Evolutionary conservation across 2,888 invertebrate species (phyloP).

Genomic region (Plebejus anna): DNA sequence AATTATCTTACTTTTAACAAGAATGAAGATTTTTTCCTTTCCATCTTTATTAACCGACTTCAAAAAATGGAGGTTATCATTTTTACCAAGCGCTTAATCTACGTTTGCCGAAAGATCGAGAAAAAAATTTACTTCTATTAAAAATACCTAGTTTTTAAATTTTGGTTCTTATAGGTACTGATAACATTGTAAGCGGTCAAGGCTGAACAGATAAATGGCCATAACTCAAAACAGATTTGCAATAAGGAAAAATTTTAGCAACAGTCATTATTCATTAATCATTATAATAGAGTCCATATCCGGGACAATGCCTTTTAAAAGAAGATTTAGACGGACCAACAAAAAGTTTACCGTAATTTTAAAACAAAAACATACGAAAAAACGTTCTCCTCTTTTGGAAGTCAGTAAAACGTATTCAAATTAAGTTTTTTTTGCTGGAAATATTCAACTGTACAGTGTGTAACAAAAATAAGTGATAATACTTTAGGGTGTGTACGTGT

Average conservation of each 20-base stretch:
- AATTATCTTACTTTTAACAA: too few relatives aligned
- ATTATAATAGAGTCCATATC: not conserved
- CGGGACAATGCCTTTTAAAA: not conserved
- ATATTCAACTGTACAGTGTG: not conserved
- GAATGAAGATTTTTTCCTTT: too few relatives aligned
- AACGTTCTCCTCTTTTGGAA: not conserved
- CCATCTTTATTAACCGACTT: too few relatives aligned
- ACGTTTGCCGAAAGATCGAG: not conserved
- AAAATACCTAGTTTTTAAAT: not conserved
- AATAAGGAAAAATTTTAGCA: not conserved
- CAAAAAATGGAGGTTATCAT: too few relatives aligned
- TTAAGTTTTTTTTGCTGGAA: not conserved
- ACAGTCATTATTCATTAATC: not conserved
- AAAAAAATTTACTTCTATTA: too few relatives aligned
- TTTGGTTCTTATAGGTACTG: not conserved
- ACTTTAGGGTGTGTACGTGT: too few relatives aligned
- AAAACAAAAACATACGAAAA: not conserved
- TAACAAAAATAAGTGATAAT: too few relatives aligned
- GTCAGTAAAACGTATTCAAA: not conserved
- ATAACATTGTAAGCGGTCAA: not conserved
- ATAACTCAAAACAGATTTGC: not conserved
- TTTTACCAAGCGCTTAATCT: too few relatives aligned
- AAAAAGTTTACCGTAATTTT: not conserved
- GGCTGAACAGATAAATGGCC: not conserved
- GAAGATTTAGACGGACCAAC: not conserved